A percentile compares a stretch with the other conserved stretches of the same genome.
Conservation (phyloP, 2,113 vertebrate genomes). For the Ceuthmochares aereus region DNA sequence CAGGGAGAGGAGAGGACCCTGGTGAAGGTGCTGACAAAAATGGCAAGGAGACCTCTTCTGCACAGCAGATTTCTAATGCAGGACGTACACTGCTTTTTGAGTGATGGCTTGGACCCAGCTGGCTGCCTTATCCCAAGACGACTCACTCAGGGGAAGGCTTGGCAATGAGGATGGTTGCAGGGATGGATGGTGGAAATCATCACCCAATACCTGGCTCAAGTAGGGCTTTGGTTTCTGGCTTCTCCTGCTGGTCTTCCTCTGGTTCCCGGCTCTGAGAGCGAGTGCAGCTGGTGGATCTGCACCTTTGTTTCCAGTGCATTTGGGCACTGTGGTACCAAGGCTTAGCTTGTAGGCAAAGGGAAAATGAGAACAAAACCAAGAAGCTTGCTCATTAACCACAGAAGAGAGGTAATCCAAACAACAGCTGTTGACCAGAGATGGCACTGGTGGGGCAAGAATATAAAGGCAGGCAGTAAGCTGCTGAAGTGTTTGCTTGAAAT, state of each 20-base stretch:
- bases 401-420: constrained; percentile 1
- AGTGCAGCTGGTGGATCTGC: background rate
- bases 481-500: background rate
- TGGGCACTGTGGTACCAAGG: background rate
- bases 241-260: background rate
- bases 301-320: background rate
- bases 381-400: background rate
- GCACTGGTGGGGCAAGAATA: background rate
- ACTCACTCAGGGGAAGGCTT: background rate
- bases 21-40: background rate
- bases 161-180: fast-evolving
- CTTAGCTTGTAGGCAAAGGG: background rate
- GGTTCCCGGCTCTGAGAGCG: background rate
- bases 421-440: background rate
- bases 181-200: background rate
- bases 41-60: background rate
- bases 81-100: fast-evolving
- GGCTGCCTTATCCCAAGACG: background rate
- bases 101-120: background rate
- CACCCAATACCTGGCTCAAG: background rate
- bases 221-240: background rate
- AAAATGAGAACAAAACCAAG: background rate
- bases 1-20: background rate
- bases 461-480: background rate
- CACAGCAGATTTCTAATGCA: background rate